Percentiles rank a stretch among this genome's conserved stretches.
Conservation (phyloP, 35 echinoderm and acorn worm genomes). For the Heliocidaris erythrogramma region DNA sequence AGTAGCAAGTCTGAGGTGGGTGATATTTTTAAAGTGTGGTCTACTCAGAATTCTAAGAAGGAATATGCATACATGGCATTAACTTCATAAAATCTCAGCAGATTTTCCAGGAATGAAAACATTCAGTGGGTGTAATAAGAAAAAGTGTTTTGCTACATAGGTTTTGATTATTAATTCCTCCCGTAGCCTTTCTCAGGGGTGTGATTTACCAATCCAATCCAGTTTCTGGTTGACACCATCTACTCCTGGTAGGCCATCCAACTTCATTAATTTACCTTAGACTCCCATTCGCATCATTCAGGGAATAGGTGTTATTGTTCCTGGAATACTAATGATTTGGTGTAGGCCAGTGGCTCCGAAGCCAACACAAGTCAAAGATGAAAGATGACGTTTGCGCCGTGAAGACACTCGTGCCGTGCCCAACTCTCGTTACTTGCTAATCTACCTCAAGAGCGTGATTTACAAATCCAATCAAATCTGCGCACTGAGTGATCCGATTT, state of each 20-base stretch:
- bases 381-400: neutral
- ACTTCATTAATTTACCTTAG: neutral
- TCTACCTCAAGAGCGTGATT: slow-evolving; percentile 16
- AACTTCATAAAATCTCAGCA: neutral
- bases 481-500: neutral
- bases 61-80: neutral
- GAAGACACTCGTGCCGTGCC: neutral
- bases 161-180: slow-evolving; percentile 6
- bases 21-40: neutral
- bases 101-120: neutral
- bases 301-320: slow-evolving; percentile 9
- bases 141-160: neutral
- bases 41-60: neutral
- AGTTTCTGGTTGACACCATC: neutral
- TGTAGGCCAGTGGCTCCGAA: neutral
- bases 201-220: neutral
- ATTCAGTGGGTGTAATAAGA: neutral
- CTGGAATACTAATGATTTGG: neutral
- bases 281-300: neutral
- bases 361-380: neutral
- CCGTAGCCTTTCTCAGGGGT: neutral
- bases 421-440: neutral
- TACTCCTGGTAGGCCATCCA: neutral
- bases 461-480: slow-evolving; percentile 12
- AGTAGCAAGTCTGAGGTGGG: neutral